Evolutionary conservation across 2,797 vertebrate genomes (phyloP), one percentile per base, ranked within the genome.

Genomic region (Chelon labrosus): DNA sequence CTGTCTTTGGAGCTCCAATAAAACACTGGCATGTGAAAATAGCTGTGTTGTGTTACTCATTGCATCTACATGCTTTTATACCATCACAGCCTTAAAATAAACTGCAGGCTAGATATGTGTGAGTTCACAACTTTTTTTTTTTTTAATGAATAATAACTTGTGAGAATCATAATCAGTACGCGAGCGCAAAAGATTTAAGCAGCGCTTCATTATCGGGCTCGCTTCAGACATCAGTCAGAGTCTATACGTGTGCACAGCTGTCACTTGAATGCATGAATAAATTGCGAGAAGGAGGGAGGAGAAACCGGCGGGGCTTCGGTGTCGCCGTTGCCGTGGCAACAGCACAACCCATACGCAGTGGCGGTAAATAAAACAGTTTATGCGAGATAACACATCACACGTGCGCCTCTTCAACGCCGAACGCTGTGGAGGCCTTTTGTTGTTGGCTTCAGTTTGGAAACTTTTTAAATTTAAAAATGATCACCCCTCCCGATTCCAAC

Each of bases 1-100:
- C 42, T 51, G 46, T 77, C 14, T 70, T 72, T 85, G 82, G 65
- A 83, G 86, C 80, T 73, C 76, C 82, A 94, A 91, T 91, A 91
- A 93, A 92, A 69, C 82, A 73, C 51, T 31, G 69, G 67, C 70
- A 80, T 77, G 13, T 68, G 20, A 76, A 85, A 86, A 80, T 16
- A 2, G 17, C 2, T 47, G 56, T 52, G 7, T 73, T 35, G 13
- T 41, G 27, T 77, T 39, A 41, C 25, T 78, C 31, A 31, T 42
- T 13, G n/a, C 61, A 22, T 64, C 44, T n/a, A 11, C 14, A 25
- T 25, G 7, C 2, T 35, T 63, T 62, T 1, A 25, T 6, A 3
- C 47, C 31, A 35, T 49, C 35, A n/a, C 16, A 20, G 41, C 52
- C 31, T 38, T 25, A 16, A 41, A 66, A 20, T 42, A 2, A 27